These are phyloP conservation scores for Plectropomus leopardus DNA, from an alignment of 2,113 vertebrate genomes.

Conservation along the genomic window DNA sequence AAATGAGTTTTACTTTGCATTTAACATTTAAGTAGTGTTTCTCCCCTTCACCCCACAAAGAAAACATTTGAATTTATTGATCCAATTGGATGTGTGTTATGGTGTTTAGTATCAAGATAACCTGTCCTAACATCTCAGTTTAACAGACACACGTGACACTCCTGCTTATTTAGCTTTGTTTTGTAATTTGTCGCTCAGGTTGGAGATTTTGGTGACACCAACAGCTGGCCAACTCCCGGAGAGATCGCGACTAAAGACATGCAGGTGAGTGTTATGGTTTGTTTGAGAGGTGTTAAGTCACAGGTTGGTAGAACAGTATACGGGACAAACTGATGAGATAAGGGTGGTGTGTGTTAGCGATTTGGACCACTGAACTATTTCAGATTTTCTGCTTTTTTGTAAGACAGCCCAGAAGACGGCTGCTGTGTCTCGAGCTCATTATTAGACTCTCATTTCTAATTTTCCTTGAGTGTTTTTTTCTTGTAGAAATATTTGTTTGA, in stretches of 20 bases:
- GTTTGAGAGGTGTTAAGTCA: neutral
- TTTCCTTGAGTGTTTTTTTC: neutral
- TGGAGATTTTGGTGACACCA: slow-evolving; percentile 96
- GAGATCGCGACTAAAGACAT: slow-evolving; percentile 96
- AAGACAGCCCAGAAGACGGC: too few relatives aligned
- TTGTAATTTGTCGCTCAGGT: slow-evolving; percentile 83
- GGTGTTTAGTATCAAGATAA: too few relatives aligned
- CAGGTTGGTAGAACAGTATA: neutral
- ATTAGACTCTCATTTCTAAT: neutral
- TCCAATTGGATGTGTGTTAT: neutral
- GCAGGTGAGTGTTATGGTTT: slow-evolving; percentile 86
- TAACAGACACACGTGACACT: neutral
- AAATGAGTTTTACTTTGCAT: too few relatives aligned
- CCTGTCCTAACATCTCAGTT: neutral
- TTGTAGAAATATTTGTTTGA: neutral
- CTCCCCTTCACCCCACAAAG: too few relatives aligned
- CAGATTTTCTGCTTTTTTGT: neutral
- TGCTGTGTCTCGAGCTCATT: neutral
- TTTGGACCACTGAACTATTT: neutral
- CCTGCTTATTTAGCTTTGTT: neutral
- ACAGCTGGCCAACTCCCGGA: slow-evolving; percentile 98
- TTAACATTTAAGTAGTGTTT: too few relatives aligned
- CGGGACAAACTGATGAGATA: neutral
- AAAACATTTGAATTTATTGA: neutral
- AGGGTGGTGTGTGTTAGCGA: neutral